Percentiles rank a stretch among this genome's conserved stretches.
Conservation (phyloP, 2,888 invertebrate species). For the Abscondita cerata region DNA sequence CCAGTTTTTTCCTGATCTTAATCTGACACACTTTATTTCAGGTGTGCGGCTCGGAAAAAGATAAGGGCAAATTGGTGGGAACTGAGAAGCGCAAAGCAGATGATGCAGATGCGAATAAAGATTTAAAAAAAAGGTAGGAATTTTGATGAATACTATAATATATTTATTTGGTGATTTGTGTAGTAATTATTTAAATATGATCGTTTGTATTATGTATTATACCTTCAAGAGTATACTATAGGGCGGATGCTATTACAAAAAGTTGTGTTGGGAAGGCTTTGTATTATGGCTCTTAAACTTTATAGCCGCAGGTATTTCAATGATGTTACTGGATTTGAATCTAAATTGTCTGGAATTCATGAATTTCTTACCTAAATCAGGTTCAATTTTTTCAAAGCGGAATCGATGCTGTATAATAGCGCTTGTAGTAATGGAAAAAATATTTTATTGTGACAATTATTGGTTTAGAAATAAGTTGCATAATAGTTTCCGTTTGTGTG, state of each 20-base stretch:
- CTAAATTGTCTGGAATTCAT: constrained; percentile 21
- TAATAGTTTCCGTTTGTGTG: too few species aligned
- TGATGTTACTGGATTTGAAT: constrained; percentile 24
- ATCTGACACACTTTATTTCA: constrained; percentile 55
- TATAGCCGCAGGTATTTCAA: constrained; percentile 19
- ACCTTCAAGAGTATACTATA: constrained; percentile 19
- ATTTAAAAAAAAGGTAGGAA: constrained; percentile 83
- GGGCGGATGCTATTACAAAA: constrained; percentile 52
- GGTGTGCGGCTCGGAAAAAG: constrained; percentile 64
- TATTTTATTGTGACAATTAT: neutral
- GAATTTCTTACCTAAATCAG: constrained; percentile 11
- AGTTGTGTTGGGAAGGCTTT: neutral
- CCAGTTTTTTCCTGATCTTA: neutral
- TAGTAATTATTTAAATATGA: neutral
- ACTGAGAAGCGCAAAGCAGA: constrained; percentile 86
- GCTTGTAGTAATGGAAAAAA: neutral
- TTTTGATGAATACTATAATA: constrained; percentile 15
- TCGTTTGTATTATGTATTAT: neutral
- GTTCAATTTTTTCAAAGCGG: constrained; percentile 10
- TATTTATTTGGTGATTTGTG: too few species aligned
- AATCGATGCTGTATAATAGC: neutral
- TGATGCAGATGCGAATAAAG: constrained; percentile 81
- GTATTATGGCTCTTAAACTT: constrained; percentile 22
- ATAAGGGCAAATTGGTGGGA: constrained; percentile 69
- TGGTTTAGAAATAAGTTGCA: too few species aligned